Conservation (phyloP, 2,888 invertebrate genomes). For the Drosophila cognata region DNA sequence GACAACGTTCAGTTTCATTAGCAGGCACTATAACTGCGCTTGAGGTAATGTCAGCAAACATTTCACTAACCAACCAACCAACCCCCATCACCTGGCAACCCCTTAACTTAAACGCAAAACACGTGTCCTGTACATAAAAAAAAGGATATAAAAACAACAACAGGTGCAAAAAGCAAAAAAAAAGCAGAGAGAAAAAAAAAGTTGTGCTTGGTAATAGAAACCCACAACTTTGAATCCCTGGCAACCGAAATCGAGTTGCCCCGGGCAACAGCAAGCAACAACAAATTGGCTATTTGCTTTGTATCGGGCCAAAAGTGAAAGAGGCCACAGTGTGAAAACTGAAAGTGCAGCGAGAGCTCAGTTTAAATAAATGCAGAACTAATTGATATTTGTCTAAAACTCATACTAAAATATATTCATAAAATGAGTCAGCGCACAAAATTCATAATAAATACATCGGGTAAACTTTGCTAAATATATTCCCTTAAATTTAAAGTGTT, state of each 20-base stretch:
- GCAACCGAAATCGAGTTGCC: slow-evolving; percentile 53
- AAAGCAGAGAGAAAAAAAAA: background rate
- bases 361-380: slow-evolving; percentile 6
- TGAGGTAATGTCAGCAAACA: slow-evolving; percentile 49
- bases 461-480: slow-evolving; percentile 61
- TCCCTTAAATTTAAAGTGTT: background rate
- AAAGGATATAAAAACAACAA: slow-evolving; percentile 49
- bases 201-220: slow-evolving; percentile 37
- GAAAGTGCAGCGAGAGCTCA: slow-evolving; percentile 59
- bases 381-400: background rate
- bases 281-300: slow-evolving; percentile 50
- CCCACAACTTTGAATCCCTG: slow-evolving; percentile 45
- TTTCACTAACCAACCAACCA: slow-evolving; percentile 2
- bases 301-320: slow-evolving; percentile 61
- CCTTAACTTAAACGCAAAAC: slow-evolving; percentile 16
- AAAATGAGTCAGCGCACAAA: slow-evolving; percentile 76
- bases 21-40: slow-evolving; percentile 56
- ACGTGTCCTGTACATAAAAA: slow-evolving; percentile 35
- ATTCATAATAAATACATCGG: slow-evolving; percentile 85
- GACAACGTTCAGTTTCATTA: slow-evolving; percentile 61
- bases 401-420: background rate
- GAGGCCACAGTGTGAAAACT: slow-evolving; percentile 53
- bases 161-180: slow-evolving; percentile 64
- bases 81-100: background rate
- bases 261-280: slow-evolving; percentile 50